Evolutionary conservation across 2,113 vertebrate species (phyloP), one percentile per base, ranked within the genome.

Genomic region (Oplegnathus fasciatus): DNA sequence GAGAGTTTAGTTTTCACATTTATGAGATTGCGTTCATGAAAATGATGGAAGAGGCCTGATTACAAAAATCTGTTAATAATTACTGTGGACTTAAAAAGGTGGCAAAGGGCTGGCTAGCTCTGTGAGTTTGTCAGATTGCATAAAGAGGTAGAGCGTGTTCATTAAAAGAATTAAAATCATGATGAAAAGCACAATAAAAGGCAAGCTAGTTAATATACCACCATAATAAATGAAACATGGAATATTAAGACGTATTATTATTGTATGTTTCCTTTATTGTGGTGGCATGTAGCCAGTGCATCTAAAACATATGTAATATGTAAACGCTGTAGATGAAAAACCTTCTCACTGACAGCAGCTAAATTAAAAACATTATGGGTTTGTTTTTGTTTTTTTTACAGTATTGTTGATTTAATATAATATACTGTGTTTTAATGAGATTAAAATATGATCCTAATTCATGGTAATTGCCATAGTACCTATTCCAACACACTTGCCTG

Each of bases 1-100:
- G 78, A 89, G 74, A 87, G 77, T 88, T 88, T 84, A 60, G 46
- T 62, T 87, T 88, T 87, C 60, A 73, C 87, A 64, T 89, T 86
- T 77, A 72, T 86, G 80, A 76, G 50, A 89, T 87, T 86, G 87
- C 79, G 86, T 91, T 87, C 78, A 75, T 88, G 88, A 82, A 80
- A 89, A 85, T 86, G n/a, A 75, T 3, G 1, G 32, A n/a, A 42
- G 75, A 71, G 42, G 42, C 57, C 76, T 85, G 85, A 90, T 90
- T 86, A 86, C 67, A 66, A 84, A 85, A 89, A 86, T 85, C 70
- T 77, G 68, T 78, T 78, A 80, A 91, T 92, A 92, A 92, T 92
- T 90, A 86, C 86, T 81, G 77, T 68, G 76, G 62, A 82, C 62
- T 86, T 81, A 52, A 72, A 72, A 86, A 82, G 78, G 71, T 85